A percentile compares a stretch with the other conserved stretches of the same genome.
These are phyloP conservation scores for Kuschelorhynchus macadamiae DNA, from an alignment of 2,888 invertebrate genomes.

Conservation along the genomic window DNA sequence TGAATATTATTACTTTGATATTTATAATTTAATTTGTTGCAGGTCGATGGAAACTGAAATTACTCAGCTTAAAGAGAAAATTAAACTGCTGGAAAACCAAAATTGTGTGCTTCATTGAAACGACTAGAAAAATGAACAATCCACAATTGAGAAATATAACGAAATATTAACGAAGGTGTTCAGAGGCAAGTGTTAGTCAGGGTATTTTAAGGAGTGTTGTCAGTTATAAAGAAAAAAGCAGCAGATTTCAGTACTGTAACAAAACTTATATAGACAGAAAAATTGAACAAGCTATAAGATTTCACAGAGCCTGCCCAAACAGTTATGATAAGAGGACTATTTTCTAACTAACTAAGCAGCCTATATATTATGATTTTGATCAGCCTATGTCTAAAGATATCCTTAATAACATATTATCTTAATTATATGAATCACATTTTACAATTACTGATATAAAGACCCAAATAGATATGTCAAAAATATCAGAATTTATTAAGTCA, in stretches of 20 bases:
- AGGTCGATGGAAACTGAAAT: too few species aligned
- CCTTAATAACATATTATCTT: constrained; percentile 47
- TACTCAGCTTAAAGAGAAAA: too few species aligned
- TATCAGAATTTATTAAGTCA: not conserved
- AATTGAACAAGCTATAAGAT: constrained; percentile 11
- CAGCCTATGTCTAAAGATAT: constrained; percentile 52
- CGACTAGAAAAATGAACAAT: too few species aligned
- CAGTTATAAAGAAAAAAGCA: constrained; percentile 1
- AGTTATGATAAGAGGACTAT: constrained; percentile 7
- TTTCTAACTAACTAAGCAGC: constrained; percentile 33
- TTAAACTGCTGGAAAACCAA: too few species aligned
- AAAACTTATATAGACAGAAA: constrained; percentile 14
- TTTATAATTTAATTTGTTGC: too few species aligned
- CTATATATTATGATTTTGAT: constrained; percentile 56
- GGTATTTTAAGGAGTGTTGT: constrained; percentile 6
- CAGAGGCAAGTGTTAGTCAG: not conserved
- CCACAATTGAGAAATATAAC: too few species aligned
- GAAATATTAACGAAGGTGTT: too few species aligned
- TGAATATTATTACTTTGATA: too few species aligned
- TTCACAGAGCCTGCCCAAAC: constrained; percentile 5
- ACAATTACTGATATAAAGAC: constrained; percentile 42
- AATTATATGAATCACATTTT: constrained; percentile 50
- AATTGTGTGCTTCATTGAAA: too few species aligned
- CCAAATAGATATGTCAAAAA: constrained; percentile 34
- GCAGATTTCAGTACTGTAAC: constrained; percentile 4